These are phyloP conservation scores for Cecidostiba fungosa DNA, from an alignment of 2,888 invertebrate species.

Conservation along the genomic window DNA sequence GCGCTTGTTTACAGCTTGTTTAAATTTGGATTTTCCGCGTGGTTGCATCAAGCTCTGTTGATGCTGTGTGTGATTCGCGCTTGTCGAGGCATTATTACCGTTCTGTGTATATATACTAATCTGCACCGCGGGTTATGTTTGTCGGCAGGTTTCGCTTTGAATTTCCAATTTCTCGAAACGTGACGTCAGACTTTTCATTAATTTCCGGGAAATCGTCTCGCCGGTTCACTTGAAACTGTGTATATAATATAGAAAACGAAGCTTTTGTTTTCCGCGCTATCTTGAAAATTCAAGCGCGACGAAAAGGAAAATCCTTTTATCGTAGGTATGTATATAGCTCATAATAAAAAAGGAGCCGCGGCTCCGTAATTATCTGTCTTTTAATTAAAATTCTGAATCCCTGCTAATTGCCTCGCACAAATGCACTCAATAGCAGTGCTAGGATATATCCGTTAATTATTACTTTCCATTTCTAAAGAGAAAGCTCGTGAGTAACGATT, in stretches of 20 bases:
- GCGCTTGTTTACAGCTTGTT: slow-evolving; percentile 21
- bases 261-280: background rate
- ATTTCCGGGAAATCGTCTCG: background rate
- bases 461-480: slow-evolving; percentile 9
- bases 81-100: background rate
- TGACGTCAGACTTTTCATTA: background rate
- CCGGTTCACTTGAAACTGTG: too few relatives aligned
- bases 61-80: background rate
- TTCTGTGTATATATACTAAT: background rate
- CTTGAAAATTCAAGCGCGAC: background rate
- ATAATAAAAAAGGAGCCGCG: background rate
- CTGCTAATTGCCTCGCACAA: background rate
- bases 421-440: background rate
- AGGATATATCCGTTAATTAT: background rate
- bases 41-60: background rate
- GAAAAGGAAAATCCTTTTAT: background rate
- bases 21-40: slow-evolving; percentile 54
- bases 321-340: background rate
- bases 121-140: background rate
- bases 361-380: background rate
- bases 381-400: slow-evolving; percentile 20
- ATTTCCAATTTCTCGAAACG: background rate
- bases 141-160: background rate
- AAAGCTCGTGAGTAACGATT: background rate
- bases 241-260: background rate